These are phyloP conservation scores for Fissipunctia ypsillon DNA, from an alignment of 2,888 invertebrate species.

Conservation along the genomic window DNA sequence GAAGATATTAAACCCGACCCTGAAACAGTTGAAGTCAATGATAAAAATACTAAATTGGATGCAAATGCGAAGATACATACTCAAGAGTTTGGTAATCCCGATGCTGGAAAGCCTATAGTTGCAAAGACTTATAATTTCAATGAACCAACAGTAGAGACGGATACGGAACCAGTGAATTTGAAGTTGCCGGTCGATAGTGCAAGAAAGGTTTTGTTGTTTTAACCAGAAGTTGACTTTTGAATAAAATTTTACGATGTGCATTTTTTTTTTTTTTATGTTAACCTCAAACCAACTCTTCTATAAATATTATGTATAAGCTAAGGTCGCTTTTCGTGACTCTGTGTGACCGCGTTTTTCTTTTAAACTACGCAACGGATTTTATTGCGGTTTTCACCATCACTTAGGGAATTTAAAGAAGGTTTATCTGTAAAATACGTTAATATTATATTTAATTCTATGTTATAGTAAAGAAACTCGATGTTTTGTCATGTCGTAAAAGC, in stretches of 20 bases:
- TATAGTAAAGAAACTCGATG: no score
- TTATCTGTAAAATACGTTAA: no score
- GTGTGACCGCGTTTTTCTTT: no score
- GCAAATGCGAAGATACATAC: neutral
- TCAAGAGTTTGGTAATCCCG: constrained; percentile 23
- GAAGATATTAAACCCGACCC: neutral
- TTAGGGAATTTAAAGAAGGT: no score
- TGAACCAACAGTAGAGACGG: neutral
- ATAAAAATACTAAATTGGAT: neutral
- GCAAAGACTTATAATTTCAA: constrained; percentile 35
- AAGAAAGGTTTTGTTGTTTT: constrained; percentile 32
- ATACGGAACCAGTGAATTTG: neutral
- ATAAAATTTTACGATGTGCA: neutral
- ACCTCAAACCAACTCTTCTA: no score
- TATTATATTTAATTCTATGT: no score
- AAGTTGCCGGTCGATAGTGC: constrained; percentile 11
- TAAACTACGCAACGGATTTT: no score
- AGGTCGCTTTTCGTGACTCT: no score
- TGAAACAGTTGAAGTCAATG: neutral
- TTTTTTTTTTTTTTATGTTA: neutral
- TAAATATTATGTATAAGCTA: no score
- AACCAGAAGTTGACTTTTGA: neutral
- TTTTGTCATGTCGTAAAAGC: no score
- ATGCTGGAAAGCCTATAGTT: constrained; percentile 22
- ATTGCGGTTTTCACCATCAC: no score